These are phyloP conservation scores for Dipodomys ordii DNA, from an alignment of 2,113 vertebrate genomes.

Conservation along the genomic window DNA sequence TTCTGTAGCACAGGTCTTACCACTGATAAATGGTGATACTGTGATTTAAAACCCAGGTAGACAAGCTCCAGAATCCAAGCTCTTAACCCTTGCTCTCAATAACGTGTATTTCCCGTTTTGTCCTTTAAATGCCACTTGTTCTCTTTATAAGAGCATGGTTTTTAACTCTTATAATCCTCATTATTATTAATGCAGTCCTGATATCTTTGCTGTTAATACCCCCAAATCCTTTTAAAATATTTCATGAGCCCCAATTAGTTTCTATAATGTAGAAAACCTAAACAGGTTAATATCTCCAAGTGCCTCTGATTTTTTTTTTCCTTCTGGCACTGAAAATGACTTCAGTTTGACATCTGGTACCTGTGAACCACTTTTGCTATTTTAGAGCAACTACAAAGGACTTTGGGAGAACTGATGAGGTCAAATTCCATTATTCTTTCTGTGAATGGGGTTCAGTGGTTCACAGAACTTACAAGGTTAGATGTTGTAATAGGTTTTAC, in stretches of 20 bases:
- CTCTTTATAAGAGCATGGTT: fast-evolving
- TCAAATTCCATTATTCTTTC: slow-evolving; percentile 14
- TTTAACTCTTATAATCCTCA: not conserved
- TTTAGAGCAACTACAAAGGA: not conserved
- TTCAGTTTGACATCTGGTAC: slow-evolving; percentile 19
- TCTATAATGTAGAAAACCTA: not conserved
- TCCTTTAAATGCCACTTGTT: not conserved
- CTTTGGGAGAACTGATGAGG: not conserved
- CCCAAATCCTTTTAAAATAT: not conserved
- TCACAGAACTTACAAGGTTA: not conserved
- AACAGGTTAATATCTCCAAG: not conserved
- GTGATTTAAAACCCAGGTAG: not conserved
- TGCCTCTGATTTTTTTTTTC: not conserved
- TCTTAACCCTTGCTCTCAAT: not conserved
- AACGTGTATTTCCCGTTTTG: fast-evolving
- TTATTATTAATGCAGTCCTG: not conserved
- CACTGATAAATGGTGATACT: not conserved
- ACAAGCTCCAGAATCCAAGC: not conserved
- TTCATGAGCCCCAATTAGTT: not conserved
- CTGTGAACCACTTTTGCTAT: not conserved
- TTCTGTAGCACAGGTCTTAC: not conserved
- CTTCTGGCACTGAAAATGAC: not conserved
- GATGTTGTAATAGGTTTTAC: not conserved
- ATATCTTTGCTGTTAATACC: not conserved
- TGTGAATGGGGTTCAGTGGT: not conserved